Evolutionary conservation across 2,888 invertebrate species (phyloP).

Genomic region (Nomada ruficornis): DNA sequence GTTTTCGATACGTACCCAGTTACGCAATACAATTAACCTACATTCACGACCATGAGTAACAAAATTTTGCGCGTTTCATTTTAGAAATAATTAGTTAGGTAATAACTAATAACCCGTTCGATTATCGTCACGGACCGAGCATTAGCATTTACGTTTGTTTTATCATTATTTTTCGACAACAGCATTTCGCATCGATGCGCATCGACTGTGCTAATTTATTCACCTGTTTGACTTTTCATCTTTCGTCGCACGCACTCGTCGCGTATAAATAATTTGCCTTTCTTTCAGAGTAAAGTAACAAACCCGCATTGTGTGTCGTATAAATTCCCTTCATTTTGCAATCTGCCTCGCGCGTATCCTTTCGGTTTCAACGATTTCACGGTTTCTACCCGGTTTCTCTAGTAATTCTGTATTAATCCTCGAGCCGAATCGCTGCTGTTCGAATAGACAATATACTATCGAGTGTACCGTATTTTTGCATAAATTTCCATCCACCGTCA

Average conservation of each 20-base stretch:
- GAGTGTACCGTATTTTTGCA: background rate
- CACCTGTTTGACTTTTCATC: constrained; percentile 21
- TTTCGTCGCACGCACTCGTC: background rate
- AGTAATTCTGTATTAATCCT: background rate
- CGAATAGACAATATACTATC: constrained; percentile 4
- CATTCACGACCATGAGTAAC: background rate
- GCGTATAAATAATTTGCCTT: background rate
- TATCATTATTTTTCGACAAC: constrained; percentile 1
- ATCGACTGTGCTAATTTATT: constrained; percentile 25
- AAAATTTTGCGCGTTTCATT: background rate
- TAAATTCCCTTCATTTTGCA: constrained; percentile 43
- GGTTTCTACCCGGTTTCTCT: constrained; percentile 1
- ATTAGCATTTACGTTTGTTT: background rate
- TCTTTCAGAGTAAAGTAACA: constrained; percentile 33
- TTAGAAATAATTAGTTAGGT: background rate
- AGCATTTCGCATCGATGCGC: background rate
- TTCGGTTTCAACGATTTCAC: constrained; percentile 46
- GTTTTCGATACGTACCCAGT: constrained; percentile 3
- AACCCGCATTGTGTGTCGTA: constrained; percentile 42
- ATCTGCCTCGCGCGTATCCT: constrained; percentile 36
- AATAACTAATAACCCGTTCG: background rate
- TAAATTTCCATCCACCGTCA: constrained; percentile 1
- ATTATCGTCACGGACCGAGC: background rate
- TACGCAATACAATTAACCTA: constrained; percentile 25
- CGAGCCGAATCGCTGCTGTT: background rate